phyloP scores from a whole-genome alignment of 1,140 invertebrate species.

The Hypothenemus hampei region DNA sequence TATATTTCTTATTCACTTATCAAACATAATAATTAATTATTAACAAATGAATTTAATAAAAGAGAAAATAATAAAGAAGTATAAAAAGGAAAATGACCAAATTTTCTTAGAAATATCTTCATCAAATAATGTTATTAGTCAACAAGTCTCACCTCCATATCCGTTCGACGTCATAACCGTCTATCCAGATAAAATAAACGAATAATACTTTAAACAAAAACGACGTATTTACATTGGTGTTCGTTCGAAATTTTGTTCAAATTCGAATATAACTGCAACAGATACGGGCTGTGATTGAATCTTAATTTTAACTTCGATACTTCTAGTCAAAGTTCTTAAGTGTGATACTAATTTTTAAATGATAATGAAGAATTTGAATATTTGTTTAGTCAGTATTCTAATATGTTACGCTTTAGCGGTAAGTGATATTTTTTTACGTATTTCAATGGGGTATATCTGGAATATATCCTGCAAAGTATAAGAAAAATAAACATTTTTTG shows the following conservation, averaged over 20 bases:
- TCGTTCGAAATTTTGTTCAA: background rate
- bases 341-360: conserved; percentile 9
- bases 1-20: too few species aligned
- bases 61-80: too few species aligned
- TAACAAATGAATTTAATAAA: too few species aligned
- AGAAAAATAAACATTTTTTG: too few species aligned
- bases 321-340: conserved; percentile 9
- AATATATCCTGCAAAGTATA: too few species aligned
- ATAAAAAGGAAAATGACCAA: too few species aligned
- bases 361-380: conserved; percentile 12
- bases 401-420: conserved; percentile 16
- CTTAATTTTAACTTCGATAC: too few species aligned
- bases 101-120: too few species aligned
- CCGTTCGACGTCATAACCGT: background rate
- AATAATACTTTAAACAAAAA: conserved; percentile 14
- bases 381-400: conserved; percentile 15
- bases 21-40: too few species aligned
- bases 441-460: too few species aligned
- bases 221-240: conserved; percentile 8
- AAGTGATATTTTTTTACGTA: conserved; percentile 6
- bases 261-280: background rate
- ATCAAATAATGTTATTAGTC: too few species aligned
- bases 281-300: conserved; percentile 3
- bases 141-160: conserved; percentile 3
- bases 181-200: conserved; percentile 13